These are phyloP conservation scores for Onychostoma macrolepis DNA, from an alignment of 2,113 vertebrate genomes.

Conservation along the genomic window DNA sequence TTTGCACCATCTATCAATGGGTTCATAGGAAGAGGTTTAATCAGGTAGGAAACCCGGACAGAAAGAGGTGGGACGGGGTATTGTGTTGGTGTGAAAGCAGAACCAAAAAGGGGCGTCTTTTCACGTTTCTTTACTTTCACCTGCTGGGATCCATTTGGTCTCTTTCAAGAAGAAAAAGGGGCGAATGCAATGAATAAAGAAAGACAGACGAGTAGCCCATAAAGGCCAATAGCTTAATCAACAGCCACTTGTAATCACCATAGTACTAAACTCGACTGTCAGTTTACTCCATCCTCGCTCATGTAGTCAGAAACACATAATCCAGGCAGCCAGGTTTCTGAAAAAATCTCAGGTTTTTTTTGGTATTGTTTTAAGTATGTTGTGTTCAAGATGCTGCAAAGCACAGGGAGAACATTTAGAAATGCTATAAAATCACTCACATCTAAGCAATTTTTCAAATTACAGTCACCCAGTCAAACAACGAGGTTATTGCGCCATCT, in stretches of 20 bases:
- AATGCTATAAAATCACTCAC: neutral
- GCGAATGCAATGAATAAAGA: constrained; percentile 87
- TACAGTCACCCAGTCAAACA: neutral
- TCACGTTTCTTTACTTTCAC: constrained; percentile 98
- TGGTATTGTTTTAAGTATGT: neutral
- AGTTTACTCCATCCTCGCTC: constrained; percentile 75
- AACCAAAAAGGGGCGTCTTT: constrained; percentile 77
- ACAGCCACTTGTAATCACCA: constrained; percentile 88
- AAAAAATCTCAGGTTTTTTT: no score
- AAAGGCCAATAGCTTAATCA: constrained; percentile 87
- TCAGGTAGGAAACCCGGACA: constrained; percentile 89
- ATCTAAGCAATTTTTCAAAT: neutral
- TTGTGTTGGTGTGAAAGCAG: constrained; percentile 87
- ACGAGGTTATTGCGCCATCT: constrained; percentile 48
- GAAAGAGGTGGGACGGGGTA: constrained; percentile 82
- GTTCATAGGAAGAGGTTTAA: constrained; percentile 91
- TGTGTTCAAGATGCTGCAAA: neutral
- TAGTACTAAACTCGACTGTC: constrained; percentile 77
- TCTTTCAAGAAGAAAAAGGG: constrained; percentile 87
- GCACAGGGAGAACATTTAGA: neutral
- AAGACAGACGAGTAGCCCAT: constrained; percentile 83
- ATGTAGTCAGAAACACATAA: neutral
- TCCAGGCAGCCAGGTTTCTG: no score
- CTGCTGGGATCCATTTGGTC: constrained; percentile 96
- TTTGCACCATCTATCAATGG: constrained; percentile 88